Evolutionary conservation across 2,888 invertebrate species (phyloP).

Genomic region (Plusia festucae): DNA sequence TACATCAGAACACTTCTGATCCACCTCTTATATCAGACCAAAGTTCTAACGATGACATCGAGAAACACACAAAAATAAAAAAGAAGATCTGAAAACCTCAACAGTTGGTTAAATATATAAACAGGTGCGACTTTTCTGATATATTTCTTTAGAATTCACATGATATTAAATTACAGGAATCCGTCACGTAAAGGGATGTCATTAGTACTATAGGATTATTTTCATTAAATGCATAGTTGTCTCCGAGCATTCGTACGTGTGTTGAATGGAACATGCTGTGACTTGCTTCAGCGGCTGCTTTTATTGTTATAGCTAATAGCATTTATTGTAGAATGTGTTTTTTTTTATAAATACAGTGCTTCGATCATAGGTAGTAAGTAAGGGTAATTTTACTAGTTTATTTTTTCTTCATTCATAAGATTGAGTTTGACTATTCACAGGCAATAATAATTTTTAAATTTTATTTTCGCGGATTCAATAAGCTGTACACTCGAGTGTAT

Average conservation of each 20-base stretch:
- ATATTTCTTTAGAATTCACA: constrained; percentile 20
- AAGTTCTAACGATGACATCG: too few relatives aligned
- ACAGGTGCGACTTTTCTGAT: background rate
- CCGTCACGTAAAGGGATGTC: constrained; percentile 73
- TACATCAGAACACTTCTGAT: too few relatives aligned
- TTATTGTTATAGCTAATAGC: constrained; percentile 47
- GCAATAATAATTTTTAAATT: too few relatives aligned
- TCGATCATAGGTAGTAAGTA: too few relatives aligned
- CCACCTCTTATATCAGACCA: too few relatives aligned
- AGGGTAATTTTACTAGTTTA: too few relatives aligned
- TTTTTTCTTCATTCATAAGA: too few relatives aligned
- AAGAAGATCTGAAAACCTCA: too few relatives aligned
- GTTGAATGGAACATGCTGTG: constrained; percentile 60
- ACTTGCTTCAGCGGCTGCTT: constrained; percentile 44
- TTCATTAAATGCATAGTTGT: constrained; percentile 81
- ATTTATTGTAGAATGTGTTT: constrained; percentile 10
- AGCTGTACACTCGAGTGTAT: too few relatives aligned
- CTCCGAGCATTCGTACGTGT: constrained; percentile 68
- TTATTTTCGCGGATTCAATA: too few relatives aligned
- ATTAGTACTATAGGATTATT: constrained; percentile 76
- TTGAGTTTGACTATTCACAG: too few relatives aligned
- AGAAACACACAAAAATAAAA: too few relatives aligned
- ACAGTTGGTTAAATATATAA: background rate
- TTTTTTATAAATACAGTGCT: background rate
- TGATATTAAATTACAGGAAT: constrained; percentile 55